Conservation (phyloP, 2,888 invertebrate genomes). For the Eudemis profundana region DNA sequence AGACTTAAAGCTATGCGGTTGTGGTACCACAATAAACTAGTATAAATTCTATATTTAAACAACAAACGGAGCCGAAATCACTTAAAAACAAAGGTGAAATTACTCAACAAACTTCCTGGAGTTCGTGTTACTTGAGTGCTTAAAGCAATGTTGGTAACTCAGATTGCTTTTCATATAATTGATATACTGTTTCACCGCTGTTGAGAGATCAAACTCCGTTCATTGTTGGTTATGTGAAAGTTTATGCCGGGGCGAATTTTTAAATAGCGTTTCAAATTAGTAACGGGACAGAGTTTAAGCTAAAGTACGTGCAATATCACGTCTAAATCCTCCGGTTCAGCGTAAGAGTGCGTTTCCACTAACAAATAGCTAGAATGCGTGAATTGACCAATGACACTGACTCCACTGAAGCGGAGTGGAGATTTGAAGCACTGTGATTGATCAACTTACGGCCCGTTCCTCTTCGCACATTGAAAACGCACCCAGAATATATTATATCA, state of each 20-base stretch:
- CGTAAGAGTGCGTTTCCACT: no score
- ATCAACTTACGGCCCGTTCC: no score
- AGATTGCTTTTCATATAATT: conserved; percentile 2
- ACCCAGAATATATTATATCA: no score
- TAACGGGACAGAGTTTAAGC: no score
- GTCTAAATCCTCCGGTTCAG: no score
- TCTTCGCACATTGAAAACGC: no score
- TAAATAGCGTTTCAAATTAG: no score
- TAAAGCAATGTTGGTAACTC: conserved; percentile 9
- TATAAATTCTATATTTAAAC: not conserved
- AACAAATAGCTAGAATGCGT: no score
- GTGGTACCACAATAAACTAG: conserved; percentile 64
- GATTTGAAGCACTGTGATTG: no score
- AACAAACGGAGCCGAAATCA: conserved; percentile 16
- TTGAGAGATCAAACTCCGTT: conserved; percentile 17
- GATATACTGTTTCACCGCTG: not conserved
- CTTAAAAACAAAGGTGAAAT: conserved; percentile 15
- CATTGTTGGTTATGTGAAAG: not conserved
- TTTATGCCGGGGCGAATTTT: conserved; percentile 16
- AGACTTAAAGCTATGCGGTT: conserved; percentile 55
- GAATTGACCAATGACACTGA: no score
- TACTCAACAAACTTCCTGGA: conserved; percentile 3
- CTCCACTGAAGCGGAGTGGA: no score
- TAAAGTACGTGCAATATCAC: no score
- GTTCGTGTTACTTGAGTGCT: conserved; percentile 7